These are phyloP conservation scores for Trachelus stipa DNA, from an alignment of 2,888 invertebrate species.

Conservation along the genomic window DNA sequence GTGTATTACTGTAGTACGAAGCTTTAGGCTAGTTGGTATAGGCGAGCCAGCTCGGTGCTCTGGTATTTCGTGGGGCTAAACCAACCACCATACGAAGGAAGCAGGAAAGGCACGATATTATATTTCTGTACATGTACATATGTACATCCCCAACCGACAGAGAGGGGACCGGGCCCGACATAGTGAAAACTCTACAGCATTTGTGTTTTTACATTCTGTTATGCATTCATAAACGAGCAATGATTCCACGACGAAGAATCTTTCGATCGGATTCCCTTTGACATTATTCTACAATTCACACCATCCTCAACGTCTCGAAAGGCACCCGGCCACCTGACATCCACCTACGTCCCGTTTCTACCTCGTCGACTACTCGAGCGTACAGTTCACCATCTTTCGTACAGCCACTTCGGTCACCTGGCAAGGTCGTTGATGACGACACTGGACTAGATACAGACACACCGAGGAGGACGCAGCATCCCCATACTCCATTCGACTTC, in stretches of 20 bases:
- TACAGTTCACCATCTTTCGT: background rate
- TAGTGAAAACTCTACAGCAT: background rate
- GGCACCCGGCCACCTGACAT: background rate
- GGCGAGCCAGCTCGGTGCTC: constrained; percentile 28
- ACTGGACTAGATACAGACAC: background rate
- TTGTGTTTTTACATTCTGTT: background rate
- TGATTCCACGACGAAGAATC: background rate
- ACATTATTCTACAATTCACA: background rate
- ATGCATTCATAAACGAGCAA: background rate
- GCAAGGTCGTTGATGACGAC: background rate
- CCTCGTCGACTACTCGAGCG: background rate
- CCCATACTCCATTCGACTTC: background rate
- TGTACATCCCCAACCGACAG: constrained; percentile 19
- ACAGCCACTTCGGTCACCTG: background rate
- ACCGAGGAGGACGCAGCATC: background rate
- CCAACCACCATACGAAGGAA: constrained; percentile 39
- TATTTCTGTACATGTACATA: constrained; percentile 37
- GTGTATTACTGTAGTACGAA: constrained; percentile 44
- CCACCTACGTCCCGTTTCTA: background rate
- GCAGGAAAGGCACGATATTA: constrained; percentile 54
- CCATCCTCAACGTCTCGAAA: background rate
- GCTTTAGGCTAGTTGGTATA: constrained; percentile 28
- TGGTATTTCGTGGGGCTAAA: constrained; percentile 31
- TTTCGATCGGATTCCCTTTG: background rate
- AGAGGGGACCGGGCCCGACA: background rate